phyloP scores from a whole-genome alignment of 2,113 vertebrate species.

The Tichodroma muraria region DNA sequence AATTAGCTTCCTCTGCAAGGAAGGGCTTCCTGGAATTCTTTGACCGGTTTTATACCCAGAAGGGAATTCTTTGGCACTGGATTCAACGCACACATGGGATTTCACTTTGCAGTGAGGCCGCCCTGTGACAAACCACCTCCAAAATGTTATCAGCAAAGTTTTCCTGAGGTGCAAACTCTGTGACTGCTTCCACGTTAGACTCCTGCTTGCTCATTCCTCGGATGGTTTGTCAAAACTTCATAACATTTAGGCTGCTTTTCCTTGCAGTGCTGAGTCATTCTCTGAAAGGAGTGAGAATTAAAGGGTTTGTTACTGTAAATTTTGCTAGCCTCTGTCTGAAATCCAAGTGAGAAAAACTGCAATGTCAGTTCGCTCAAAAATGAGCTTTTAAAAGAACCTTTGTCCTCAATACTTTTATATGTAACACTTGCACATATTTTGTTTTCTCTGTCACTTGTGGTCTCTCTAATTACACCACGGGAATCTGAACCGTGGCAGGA shows the following conservation, averaged over 20 bases:
- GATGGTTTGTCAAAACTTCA: slow-evolving; percentile 41
- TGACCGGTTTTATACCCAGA: neutral
- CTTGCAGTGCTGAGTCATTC: slow-evolving; percentile 50
- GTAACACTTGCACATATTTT: neutral
- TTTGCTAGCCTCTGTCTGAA: slow-evolving; percentile 33
- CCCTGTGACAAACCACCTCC: neutral
- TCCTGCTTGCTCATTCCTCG: slow-evolving; percentile 32
- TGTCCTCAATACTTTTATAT: neutral
- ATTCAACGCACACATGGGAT: neutral
- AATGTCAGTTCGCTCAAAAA: neutral
- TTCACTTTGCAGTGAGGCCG: neutral
- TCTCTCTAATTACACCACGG: neutral
- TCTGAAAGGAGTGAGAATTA: slow-evolving; percentile 10
- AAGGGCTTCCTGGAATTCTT: slow-evolving; percentile 30
- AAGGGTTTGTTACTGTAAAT: slow-evolving; percentile 26
- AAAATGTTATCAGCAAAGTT: slow-evolving; percentile 2
- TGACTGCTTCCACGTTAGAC: slow-evolving; percentile 20
- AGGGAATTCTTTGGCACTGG: neutral
- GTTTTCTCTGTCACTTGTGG: neutral
- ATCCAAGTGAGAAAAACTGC: neutral
- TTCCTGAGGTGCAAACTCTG: neutral
- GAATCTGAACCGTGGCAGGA: neutral
- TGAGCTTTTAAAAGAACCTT: neutral
- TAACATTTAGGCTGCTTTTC: slow-evolving; percentile 37
- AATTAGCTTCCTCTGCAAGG: neutral